Percentiles rank a stretch among this genome's conserved stretches.
These are phyloP conservation scores for Hyaena hyaena DNA, from an alignment of 2,113 vertebrate genomes.

Conservation along the genomic window DNA sequence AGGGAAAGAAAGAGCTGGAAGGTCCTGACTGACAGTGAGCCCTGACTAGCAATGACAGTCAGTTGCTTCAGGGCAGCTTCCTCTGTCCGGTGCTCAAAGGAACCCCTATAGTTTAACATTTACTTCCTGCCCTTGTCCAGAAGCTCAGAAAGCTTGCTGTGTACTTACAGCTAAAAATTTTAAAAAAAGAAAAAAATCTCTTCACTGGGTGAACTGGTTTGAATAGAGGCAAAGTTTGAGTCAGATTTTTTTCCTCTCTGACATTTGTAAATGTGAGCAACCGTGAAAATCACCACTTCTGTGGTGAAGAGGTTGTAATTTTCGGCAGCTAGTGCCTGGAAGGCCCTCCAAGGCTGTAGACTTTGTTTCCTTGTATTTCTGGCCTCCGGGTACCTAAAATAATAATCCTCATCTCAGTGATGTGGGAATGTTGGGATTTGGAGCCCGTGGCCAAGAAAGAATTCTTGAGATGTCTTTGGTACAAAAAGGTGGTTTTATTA, in stretches of 20 bases:
- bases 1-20: too few species aligned
- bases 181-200: background rate
- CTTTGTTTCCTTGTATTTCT: background rate
- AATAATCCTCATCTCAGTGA: background rate
- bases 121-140: background rate
- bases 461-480: too few species aligned
- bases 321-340: background rate
- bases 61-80: background rate
- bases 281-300: background rate
- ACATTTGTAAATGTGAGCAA: background rate
- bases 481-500: too few species aligned
- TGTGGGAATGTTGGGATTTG: too few species aligned
- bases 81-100: background rate
- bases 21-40: background rate
- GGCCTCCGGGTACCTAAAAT: background rate
- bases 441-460: too few species aligned
- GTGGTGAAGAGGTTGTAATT: background rate
- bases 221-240: constrained; percentile 62
- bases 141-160: constrained; percentile 2
- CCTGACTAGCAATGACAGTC: background rate
- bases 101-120: constrained; percentile 3
- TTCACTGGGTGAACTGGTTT: constrained; percentile 60
- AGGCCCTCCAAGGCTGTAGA: background rate
- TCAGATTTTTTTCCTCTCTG: background rate
- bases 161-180: background rate